phyloP scores from a whole-genome alignment of 2,888 invertebrate genomes.

The Drosophila mulleri region DNA sequence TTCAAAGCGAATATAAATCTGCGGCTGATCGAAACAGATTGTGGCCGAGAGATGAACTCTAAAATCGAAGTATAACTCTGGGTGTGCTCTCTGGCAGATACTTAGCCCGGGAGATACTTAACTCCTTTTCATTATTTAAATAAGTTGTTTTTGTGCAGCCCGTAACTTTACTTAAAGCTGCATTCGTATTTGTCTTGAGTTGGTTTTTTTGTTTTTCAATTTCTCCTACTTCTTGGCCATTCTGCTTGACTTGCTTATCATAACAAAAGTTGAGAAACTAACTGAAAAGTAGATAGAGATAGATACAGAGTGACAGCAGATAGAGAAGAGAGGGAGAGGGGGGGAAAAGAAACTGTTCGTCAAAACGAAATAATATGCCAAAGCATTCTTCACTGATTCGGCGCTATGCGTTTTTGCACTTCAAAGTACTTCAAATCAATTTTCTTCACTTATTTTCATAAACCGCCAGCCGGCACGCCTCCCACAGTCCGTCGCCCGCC shows the following conservation, averaged over 20 bases:
- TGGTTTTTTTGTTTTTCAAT: conserved; percentile 1
- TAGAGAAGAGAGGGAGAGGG: not conserved
- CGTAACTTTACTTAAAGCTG: conserved; percentile 64
- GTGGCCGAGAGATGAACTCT: not conserved
- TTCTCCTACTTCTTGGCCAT: conserved; percentile 34
- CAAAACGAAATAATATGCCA: conserved; percentile 76
- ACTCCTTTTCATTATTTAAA: conserved; percentile 28
- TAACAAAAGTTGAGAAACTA: conserved; percentile 65
- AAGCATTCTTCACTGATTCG: conserved; percentile 79
- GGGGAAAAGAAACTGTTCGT: conserved; percentile 30
- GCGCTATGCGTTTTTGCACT: conserved; percentile 79
- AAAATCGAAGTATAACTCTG: not conserved
- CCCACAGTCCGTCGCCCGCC: not conserved
- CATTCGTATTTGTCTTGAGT: conserved; percentile 22
- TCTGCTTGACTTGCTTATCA: conserved; percentile 78
- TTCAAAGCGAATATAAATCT: conserved; percentile 28
- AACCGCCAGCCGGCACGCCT: conserved; percentile 62
- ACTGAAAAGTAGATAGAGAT: not conserved
- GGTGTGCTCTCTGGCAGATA: not conserved
- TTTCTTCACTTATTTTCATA: conserved; percentile 79
- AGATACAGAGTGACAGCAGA: not conserved
- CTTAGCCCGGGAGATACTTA: conserved; percentile 12
- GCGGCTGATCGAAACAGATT: not conserved
- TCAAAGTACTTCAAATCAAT: conserved; percentile 82
- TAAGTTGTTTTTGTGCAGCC: conserved; percentile 30